Evolutionary conservation across 2,888 invertebrate species (phyloP).

Genomic region (Orchestes rusci): DNA sequence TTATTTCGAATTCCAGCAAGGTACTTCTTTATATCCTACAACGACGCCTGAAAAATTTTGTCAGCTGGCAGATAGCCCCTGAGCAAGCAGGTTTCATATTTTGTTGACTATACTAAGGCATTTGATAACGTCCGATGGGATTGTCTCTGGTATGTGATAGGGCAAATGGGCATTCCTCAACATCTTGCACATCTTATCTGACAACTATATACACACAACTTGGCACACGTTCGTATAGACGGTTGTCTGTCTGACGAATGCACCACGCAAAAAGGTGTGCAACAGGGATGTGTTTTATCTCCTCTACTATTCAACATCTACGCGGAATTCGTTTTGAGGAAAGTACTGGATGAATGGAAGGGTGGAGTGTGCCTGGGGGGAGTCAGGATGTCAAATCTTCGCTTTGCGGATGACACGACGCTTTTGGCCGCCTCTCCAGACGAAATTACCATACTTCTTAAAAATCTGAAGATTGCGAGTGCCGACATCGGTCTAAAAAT

Average conservation of each 20-base stretch:
- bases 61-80: not conserved
- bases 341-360: too few relatives aligned
- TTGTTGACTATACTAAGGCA: not conserved
- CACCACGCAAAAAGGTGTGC: too few relatives aligned
- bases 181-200: not conserved
- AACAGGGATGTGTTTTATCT: too few relatives aligned
- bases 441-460: too few relatives aligned
- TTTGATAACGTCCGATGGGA: slow-evolving; percentile 6
- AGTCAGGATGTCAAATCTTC: too few relatives aligned
- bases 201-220: not conserved
- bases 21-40: not conserved
- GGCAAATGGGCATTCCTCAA: not conserved
- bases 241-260: not conserved
- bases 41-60: not conserved
- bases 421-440: too few relatives aligned
- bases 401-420: too few relatives aligned
- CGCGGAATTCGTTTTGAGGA: too few relatives aligned
- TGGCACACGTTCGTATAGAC: not conserved
- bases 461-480: not conserved
- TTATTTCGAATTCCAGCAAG: not conserved
- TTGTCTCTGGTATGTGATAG: not conserved
- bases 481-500: not conserved
- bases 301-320: too few relatives aligned
- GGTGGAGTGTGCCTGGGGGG: too few relatives aligned
- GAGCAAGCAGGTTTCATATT: not conserved